These are phyloP conservation scores for Epinephelus cyanopodus DNA, from an alignment of 2,113 vertebrate species.

Conservation along the genomic window DNA sequence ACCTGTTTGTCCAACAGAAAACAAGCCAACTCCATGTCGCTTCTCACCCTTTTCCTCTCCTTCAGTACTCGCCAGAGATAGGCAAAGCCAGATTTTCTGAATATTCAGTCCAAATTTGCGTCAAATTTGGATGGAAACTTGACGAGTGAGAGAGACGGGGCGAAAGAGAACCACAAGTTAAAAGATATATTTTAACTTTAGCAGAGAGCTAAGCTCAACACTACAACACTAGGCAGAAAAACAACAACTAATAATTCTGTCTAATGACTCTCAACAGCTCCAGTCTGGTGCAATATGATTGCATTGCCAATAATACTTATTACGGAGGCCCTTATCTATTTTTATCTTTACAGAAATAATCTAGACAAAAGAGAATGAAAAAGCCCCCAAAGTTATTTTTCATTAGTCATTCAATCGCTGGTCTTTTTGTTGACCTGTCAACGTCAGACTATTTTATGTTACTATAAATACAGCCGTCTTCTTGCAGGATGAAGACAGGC, in stretches of 20 bases:
- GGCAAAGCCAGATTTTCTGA: too few species aligned
- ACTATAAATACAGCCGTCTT: neutral
- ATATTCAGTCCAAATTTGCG: neutral
- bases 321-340: neutral
- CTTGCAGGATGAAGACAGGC: neutral
- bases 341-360: slow-evolving; percentile 5
- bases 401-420: neutral
- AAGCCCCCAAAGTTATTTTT: neutral
- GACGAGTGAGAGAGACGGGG: neutral
- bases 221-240: neutral
- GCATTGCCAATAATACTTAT: neutral
- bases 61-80: too few species aligned
- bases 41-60: too few species aligned
- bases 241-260: neutral
- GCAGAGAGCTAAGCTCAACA: neutral
- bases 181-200: neutral
- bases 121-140: neutral
- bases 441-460: neutral
- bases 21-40: too few species aligned
- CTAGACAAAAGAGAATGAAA: neutral
- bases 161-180: neutral
- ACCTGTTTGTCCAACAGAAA: too few species aligned
- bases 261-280: neutral
- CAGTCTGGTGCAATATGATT: neutral
- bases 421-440: neutral